Evolutionary conservation across 2,888 invertebrate species (phyloP).

Genomic region (Conus canariensis): DNA sequence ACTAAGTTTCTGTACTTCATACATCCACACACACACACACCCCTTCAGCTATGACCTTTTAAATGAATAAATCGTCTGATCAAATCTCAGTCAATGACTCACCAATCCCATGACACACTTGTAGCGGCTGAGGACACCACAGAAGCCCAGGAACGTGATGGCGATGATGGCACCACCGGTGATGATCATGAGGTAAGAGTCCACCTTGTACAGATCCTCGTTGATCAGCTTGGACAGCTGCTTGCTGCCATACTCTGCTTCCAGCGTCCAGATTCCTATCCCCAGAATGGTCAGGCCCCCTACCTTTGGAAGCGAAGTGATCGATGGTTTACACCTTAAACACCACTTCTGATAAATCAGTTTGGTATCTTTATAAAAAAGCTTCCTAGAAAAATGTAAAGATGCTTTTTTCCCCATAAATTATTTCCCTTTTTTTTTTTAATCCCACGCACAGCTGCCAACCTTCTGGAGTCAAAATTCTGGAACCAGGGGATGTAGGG

Average conservation of each 20-base stretch:
- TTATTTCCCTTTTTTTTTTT: too few relatives aligned
- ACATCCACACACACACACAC: too few relatives aligned
- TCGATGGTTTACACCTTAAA: neutral
- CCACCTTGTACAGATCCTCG: constrained; percentile 64
- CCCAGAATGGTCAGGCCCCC: constrained; percentile 64
- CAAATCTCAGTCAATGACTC: constrained; percentile 36
- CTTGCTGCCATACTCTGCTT: constrained; percentile 69
- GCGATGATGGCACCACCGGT: constrained; percentile 61
- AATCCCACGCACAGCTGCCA: too few relatives aligned
- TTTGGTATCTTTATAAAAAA: neutral
- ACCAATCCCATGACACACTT: constrained; percentile 70
- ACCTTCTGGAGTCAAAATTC: too few relatives aligned
- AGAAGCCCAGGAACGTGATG: constrained; percentile 62
- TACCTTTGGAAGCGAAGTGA: constrained; percentile 52
- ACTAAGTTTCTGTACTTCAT: too few relatives aligned
- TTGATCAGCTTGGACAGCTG: constrained; percentile 65
- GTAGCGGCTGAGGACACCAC: constrained; percentile 60
- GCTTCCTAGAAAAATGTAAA: neutral
- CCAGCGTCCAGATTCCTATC: constrained; percentile 70
- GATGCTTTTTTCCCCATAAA: too few relatives aligned
- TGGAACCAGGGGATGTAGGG: too few relatives aligned
- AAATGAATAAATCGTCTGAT: too few relatives aligned
- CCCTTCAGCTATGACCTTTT: too few relatives aligned
- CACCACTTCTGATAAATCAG: too few relatives aligned
- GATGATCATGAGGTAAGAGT: constrained; percentile 67